phyloP scores from a whole-genome alignment of 1,140 invertebrate genomes.

The Drosophila arawakana region DNA sequence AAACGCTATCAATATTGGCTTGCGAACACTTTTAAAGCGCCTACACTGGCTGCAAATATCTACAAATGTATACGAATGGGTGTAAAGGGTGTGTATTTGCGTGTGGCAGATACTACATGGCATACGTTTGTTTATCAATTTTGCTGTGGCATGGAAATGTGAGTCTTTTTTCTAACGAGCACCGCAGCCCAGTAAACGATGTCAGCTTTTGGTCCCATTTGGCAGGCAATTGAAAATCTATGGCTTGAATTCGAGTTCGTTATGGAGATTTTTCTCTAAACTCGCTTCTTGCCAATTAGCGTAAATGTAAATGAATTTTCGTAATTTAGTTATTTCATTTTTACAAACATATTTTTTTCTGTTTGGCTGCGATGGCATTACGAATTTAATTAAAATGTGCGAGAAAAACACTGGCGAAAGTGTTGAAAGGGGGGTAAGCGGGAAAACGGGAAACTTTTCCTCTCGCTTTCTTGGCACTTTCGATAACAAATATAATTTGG shows the following conservation, averaged over 20 bases:
- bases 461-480: slow-evolving; percentile 43
- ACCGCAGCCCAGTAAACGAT: slow-evolving; percentile 37
- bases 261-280: slow-evolving; percentile 19
- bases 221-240: slow-evolving; percentile 37
- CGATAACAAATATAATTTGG: slow-evolving; percentile 68
- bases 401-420: slow-evolving; percentile 47
- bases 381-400: slow-evolving; percentile 45
- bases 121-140: slow-evolving; percentile 74
- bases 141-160: slow-evolving; percentile 8
- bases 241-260: slow-evolving; percentile 4
- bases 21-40: slow-evolving; percentile 69
- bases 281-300: slow-evolving; percentile 38
- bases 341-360: not conserved
- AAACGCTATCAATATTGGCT: slow-evolving; percentile 78
- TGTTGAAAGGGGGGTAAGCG: slow-evolving; percentile 21
- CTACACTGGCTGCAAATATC: slow-evolving; percentile 16
- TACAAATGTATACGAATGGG: slow-evolving; percentile 8
- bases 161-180: slow-evolving; percentile 24
- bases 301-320: slow-evolving; percentile 40
- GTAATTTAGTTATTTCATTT: slow-evolving; percentile 31
- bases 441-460: not conserved
- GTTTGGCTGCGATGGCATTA: slow-evolving; percentile 15
- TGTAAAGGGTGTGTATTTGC: not conserved
- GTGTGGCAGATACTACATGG: slow-evolving; percentile 11
- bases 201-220: slow-evolving; percentile 48